Evolutionary conservation across 2,113 vertebrate species (phyloP).

Genomic region (Anser cygnoides): DNA sequence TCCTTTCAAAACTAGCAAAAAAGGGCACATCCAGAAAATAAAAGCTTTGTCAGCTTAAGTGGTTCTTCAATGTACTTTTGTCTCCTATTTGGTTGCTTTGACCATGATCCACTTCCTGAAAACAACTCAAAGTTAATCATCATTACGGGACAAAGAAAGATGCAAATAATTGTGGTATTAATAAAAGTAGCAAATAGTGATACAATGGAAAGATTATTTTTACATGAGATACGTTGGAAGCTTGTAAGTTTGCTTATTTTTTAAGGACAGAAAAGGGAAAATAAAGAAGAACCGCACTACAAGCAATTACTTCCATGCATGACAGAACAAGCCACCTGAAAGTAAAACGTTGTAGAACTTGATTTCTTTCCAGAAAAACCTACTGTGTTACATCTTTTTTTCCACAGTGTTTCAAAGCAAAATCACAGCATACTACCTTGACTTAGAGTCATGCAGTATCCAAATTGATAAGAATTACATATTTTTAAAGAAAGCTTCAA

Average conservation of each 20-base stretch:
- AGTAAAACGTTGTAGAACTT: not conserved
- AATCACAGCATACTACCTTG: not conserved
- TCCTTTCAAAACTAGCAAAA: not conserved
- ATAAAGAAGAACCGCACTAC: not conserved
- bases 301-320: not conserved
- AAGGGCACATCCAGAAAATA: not conserved
- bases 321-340: not conserved
- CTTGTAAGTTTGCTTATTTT: not conserved
- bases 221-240: not conserved
- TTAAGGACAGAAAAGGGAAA: not conserved
- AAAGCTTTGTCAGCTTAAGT: not conserved
- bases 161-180: not conserved
- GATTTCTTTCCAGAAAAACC: not conserved
- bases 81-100: not conserved
- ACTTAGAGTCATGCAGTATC: not conserved
- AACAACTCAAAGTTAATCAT: not conserved
- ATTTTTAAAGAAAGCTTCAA: not conserved
- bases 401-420: not conserved
- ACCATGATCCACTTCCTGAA: not conserved
- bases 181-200: not conserved
- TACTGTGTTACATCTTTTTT: not conserved
- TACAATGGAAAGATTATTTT: not conserved
- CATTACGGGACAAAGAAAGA: not conserved
- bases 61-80: not conserved
- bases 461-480: not conserved